Evolutionary conservation across 1,140 invertebrate species (phyloP), one percentile per base, ranked within the genome.

Genomic region (Bathynomus jamesi): DNA sequence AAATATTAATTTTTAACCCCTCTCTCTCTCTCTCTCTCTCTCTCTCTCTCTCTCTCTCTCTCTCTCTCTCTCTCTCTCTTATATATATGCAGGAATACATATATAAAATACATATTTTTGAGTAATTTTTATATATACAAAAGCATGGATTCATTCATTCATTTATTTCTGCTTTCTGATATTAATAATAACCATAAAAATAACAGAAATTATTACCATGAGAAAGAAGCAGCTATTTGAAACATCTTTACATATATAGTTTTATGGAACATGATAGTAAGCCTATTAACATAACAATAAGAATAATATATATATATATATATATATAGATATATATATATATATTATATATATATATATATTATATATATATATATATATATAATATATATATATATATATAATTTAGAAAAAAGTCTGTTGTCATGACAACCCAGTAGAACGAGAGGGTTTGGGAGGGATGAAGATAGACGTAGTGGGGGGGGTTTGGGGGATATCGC

Each of bases 251-350:
- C 17, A 40, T 40, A 40, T 40, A 40, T 17, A 40, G 7, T 8
- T 40, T 8, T 40, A 40, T 40, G 17, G 7, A 8, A 40, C 17
- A 40, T 8, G 7, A 40, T 40, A 40, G 7, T 8, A 8, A 40
- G 7, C 7, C 17, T 40, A 40, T 40, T 40, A 40, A 8, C 17
- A 40, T 40, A 8, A 40, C 17, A 8, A 40, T 40, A 40, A 8
- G 17, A 8, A 40, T 40, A 40, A 8, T 8, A 8, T 21, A 63
- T 21, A 63, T 63, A 62, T 62, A 62, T 62, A 62, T 62, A 62
- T 21, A 62, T 62, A 62, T 62, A 62, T 62, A 62, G 8, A 62
- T 62, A 62, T 62, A 62, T 62, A 62, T 62, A 62, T 62, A 62
- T 62, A 62, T 62, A 62, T 62, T 62, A 62, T 62, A 62, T 27